These are phyloP conservation scores for Marcusenius ussheri DNA, from an alignment of 2,113 vertebrate genomes.

Conservation along the genomic window DNA sequence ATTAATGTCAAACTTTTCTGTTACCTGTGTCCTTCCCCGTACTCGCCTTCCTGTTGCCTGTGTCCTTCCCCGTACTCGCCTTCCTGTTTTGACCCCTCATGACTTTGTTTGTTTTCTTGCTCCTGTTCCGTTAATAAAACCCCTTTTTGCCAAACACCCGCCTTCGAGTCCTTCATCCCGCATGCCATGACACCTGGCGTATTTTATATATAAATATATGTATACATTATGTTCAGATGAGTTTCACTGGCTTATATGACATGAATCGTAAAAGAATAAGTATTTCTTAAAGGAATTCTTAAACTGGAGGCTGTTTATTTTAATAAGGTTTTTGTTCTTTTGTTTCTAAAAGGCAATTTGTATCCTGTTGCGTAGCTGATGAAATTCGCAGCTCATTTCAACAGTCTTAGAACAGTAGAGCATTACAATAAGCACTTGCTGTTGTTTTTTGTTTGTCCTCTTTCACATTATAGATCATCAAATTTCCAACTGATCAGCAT, in stretches of 20 bases:
- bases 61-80: neutral
- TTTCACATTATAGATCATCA: slow-evolving; percentile 31
- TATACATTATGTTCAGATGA: neutral
- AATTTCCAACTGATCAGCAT: slow-evolving; percentile 28
- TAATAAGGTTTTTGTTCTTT: slow-evolving; percentile 18
- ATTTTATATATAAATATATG: neutral
- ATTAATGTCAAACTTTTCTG: neutral
- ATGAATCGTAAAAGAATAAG: neutral
- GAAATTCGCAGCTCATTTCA: slow-evolving; percentile 39
- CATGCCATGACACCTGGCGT: neutral
- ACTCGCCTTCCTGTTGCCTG: neutral
- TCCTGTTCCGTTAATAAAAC: neutral
- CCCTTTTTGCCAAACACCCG: neutral
- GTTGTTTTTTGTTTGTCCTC: slow-evolving; percentile 21
- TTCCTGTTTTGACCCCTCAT: neutral
- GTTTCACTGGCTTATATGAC: neutral
- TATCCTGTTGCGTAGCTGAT: slow-evolving; percentile 48
- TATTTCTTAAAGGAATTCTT: neutral
- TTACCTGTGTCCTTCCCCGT: neutral
- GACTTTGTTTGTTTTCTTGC: neutral
- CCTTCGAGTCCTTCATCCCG: neutral
- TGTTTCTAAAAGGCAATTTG: slow-evolving; percentile 49
- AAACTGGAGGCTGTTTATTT: slow-evolving; percentile 27
- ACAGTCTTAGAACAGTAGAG: slow-evolving; percentile 42
- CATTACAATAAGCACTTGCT: slow-evolving; percentile 39